These are phyloP conservation scores for Ctena decussata DNA, from an alignment of 2,888 invertebrate species.

Conservation along the genomic window DNA sequence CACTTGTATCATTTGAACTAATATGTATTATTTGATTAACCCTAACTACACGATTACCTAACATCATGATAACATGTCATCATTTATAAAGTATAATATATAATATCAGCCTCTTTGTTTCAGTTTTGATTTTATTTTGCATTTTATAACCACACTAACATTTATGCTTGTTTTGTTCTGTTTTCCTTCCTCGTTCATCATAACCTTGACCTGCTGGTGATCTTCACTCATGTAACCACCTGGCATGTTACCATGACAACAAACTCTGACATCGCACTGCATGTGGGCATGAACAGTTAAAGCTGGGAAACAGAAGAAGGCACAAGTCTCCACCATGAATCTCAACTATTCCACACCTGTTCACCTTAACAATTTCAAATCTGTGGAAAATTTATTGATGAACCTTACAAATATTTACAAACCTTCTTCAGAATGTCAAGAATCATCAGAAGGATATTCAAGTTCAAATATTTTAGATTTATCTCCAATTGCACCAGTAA, in stretches of 20 bases:
- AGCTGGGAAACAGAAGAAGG: constrained; percentile 40
- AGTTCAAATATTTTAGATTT: constrained; percentile 70
- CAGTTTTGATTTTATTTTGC: constrained; percentile 10
- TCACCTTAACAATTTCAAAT: constrained; percentile 76
- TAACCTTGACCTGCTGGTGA: constrained; percentile 42
- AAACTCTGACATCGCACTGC: constrained; percentile 10
- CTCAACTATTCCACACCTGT: constrained; percentile 58
- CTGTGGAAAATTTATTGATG: constrained; percentile 83
- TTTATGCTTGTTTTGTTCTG: constrained; percentile 26
- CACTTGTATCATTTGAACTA: no score
- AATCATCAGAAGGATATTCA: constrained; percentile 57
- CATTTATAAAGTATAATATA: no score
- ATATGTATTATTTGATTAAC: no score
- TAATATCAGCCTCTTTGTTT: no score
- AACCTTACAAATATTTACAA: constrained; percentile 75
- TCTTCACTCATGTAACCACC: background rate
- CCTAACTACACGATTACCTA: no score
- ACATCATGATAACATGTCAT: no score
- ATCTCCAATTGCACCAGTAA: constrained; percentile 70
- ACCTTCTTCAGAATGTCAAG: constrained; percentile 64
- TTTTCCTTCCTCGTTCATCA: constrained; percentile 20
- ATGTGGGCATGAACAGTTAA: constrained; percentile 43
- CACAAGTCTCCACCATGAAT: constrained; percentile 20
- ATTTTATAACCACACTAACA: background rate
- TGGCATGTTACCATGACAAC: background rate